Conservation (phyloP, 2,888 invertebrate genomes). For the Artemia sinica region DNA sequence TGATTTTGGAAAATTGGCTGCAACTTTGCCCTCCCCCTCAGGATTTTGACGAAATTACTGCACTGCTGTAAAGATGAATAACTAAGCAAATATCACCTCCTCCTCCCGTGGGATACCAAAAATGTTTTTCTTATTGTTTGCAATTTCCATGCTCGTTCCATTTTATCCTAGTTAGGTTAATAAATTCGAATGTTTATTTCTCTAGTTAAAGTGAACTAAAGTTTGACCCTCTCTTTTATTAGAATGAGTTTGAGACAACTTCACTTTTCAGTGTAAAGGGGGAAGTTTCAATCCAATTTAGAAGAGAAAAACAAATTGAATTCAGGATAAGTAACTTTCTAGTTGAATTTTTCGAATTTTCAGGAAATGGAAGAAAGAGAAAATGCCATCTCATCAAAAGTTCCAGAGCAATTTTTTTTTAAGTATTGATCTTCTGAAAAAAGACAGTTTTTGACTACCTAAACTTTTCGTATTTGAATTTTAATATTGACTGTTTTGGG, state of each 20-base stretch:
- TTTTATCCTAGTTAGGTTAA: background rate
- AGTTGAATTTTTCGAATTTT: slow-evolving; percentile 11
- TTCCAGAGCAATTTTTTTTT: too few species aligned
- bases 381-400: background rate
- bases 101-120: too few species aligned
- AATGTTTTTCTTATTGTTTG: too few species aligned
- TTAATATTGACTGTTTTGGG: too few species aligned
- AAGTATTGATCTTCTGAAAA: background rate
- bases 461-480: too few species aligned
- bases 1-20: too few species aligned
- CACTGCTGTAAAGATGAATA: too few species aligned
- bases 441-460: too few species aligned
- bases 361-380: slow-evolving; percentile 3
- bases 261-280: slow-evolving; percentile 4
- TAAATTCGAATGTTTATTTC: slow-evolving; percentile 8
- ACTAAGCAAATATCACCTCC: too few species aligned
- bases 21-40: too few species aligned
- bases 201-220: background rate
- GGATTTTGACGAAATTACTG: too few species aligned
- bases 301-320: slow-evolving; percentile 14
- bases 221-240: slow-evolving; percentile 12
- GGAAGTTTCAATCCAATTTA: slow-evolving; percentile 11
- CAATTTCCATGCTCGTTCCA: too few species aligned
- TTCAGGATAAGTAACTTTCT: slow-evolving; percentile 13
- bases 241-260: slow-evolving; percentile 12